Conservation (phyloP, 1,140 invertebrate species). For the Drosophila persimilis region DNA sequence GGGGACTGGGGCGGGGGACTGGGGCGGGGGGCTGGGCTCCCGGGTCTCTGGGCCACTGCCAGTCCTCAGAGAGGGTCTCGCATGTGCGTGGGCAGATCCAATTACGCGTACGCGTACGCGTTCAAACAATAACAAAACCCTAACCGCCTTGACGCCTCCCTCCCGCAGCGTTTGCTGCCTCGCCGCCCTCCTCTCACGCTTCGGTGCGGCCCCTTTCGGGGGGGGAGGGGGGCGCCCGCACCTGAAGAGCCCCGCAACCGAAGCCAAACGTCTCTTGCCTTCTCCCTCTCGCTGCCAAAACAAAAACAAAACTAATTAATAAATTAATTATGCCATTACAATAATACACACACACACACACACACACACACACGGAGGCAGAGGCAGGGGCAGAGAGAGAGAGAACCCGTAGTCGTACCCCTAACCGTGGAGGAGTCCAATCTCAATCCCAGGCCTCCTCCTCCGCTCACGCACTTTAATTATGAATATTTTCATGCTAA, state of each 20-base stretch:
- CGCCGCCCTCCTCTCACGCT: constrained; percentile 32
- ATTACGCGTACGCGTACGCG: constrained; percentile 72
- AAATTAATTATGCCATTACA: constrained; percentile 81
- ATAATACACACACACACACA: constrained; percentile 57
- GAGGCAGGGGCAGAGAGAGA: background rate
- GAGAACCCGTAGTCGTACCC: background rate
- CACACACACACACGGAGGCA: constrained; percentile 4
- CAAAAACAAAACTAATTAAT: constrained; percentile 72
- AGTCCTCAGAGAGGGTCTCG: background rate
- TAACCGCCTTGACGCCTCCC: constrained; percentile 25
- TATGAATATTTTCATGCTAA: constrained; percentile 80
- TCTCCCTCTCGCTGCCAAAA: constrained; percentile 4
- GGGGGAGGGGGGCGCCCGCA: constrained; percentile 3
- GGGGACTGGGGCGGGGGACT: background rate
- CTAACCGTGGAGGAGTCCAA: no score
- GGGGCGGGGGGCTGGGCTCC: background rate
- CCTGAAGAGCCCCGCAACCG: constrained; percentile 33
- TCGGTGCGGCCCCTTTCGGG: constrained; percentile 30
- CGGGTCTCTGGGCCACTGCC: no score
- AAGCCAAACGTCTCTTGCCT: constrained; percentile 6
- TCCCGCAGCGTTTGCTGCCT: constrained; percentile 36
- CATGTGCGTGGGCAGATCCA: constrained; percentile 72
- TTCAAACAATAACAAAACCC: constrained; percentile 24
- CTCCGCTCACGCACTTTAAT: constrained; percentile 71
- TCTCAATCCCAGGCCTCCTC: no score